phyloP scores from a whole-genome alignment of 2,888 invertebrate genomes.

The Ormyrus nitidulus region DNA sequence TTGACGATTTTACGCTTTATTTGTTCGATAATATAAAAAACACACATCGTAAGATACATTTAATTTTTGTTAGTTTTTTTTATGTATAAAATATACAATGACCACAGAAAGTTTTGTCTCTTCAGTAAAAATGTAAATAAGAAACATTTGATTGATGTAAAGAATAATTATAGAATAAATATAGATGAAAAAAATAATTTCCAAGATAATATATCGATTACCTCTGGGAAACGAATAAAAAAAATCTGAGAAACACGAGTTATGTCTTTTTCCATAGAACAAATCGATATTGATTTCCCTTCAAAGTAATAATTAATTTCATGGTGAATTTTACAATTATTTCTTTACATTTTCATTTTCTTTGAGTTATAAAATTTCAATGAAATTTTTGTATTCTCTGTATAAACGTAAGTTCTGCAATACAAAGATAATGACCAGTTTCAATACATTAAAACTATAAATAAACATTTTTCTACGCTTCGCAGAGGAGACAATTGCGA shows the following conservation, averaged over 20 bases:
- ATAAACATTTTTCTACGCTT: background rate
- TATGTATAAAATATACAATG: background rate
- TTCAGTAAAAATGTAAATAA: conserved; percentile 1
- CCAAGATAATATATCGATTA: too few relatives aligned
- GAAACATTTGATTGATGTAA: background rate
- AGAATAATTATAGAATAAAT: background rate
- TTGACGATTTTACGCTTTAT: background rate
- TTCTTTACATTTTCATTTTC: too few relatives aligned
- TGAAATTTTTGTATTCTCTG: background rate
- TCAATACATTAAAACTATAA: conserved; percentile 22
- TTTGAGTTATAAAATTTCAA: background rate
- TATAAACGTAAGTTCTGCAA: background rate
- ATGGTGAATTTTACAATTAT: conserved; percentile 6
- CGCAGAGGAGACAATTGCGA: background rate
- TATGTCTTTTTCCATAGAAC: too few relatives aligned
- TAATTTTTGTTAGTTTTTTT: background rate
- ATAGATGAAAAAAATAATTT: too few relatives aligned
- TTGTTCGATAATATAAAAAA: conserved; percentile 1
- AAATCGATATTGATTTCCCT: background rate
- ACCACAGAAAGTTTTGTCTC: conserved; percentile 5
- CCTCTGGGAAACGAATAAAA: too few relatives aligned
- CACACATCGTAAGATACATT: background rate
- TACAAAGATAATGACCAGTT: conserved; percentile 25
- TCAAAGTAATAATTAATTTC: background rate
- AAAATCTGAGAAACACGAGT: too few relatives aligned